Conservation (phyloP, 2,113 vertebrate genomes). For the Eleginops maclovinus region DNA sequence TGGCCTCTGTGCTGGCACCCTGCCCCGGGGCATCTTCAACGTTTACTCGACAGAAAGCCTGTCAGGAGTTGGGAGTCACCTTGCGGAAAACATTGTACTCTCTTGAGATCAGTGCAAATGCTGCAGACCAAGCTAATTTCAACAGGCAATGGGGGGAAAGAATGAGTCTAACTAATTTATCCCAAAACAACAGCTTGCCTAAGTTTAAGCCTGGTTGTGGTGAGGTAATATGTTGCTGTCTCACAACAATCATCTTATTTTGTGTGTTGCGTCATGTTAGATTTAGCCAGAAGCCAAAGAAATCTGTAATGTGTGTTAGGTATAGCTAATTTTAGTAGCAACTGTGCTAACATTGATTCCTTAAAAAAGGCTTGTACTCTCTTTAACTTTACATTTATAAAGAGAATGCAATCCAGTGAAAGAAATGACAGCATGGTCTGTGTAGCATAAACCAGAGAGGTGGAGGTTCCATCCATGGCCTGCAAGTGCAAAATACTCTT, state of each 20-base stretch:
- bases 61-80: conserved; percentile 79
- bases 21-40: conserved; percentile 72
- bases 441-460: too few species aligned
- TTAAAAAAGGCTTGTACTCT: not conserved
- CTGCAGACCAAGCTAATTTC: conserved; percentile 25
- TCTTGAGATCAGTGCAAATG: conserved; percentile 30
- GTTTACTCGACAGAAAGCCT: conserved; percentile 67
- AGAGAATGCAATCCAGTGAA: not conserved
- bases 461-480: too few species aligned
- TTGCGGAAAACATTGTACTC: conserved; percentile 64
- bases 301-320: conserved; percentile 7
- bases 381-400: not conserved
- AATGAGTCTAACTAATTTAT: conserved; percentile 15
- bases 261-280: not conserved
- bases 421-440: not conserved
- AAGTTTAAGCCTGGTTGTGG: conserved; percentile 10
- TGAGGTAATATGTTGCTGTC: not conserved
- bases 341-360: not conserved
- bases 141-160: conserved; percentile 16
- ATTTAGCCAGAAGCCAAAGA: not conserved
- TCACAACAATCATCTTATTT: conserved; percentile 9
- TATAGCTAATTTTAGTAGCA: not conserved
- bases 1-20: conserved; percentile 74
- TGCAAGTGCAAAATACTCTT: too few species aligned
- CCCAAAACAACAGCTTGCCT: conserved; percentile 1